Evolutionary conservation across 92 coral and sea anemone genomes (phyloP), one percentile per base, ranked within the genome.

Genomic region (Anthopleura xanthogrammica): DNA sequence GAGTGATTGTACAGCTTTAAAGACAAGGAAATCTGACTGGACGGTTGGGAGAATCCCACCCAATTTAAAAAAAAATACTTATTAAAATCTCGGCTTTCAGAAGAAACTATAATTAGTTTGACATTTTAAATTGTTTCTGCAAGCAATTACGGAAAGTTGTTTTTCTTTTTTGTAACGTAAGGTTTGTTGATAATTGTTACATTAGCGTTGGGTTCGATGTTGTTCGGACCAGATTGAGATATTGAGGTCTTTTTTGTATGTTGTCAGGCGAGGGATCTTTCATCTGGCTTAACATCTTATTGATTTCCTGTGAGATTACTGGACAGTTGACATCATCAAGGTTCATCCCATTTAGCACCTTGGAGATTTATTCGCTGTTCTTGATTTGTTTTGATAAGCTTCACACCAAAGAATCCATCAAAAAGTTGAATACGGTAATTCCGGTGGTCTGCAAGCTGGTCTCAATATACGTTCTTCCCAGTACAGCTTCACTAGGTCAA

Each of bases 331-430:
- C 74, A 68, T 0, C 70, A 62, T 62, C 70, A 62, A n/a, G 5
- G 23, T 20, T 62, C 9, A 0, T 20, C 19, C 70, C 74, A 43
- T 42, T 9, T 2, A 68, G 43, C 41, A 7, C 42, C 29, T 4
- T 36, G 36, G 74, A 68, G 41, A 68, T 68, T 36, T 68, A 68
- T 68, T 68, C 74, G 74, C 74, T 68, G 36, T 7, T 24, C 7
- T 68, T 68, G 46, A 68, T 68, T 68, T n/a, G 74, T 36, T 68
- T 68, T 68, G 74, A 68, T 68, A 68, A 29, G 40, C 19, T 65
- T 23, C 40, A n/a, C 72, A 65, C 72, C 36, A 65, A 9, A 22
- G 41, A 8, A 68, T 8, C 12, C 36, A 62, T 54, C 58, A 14
- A 11, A 54, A 54, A 54, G 2, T 54, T 13, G 58, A 54, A 54